Conservation (phyloP, 2,888 invertebrate genomes). For the Pandemis heparana region DNA sequence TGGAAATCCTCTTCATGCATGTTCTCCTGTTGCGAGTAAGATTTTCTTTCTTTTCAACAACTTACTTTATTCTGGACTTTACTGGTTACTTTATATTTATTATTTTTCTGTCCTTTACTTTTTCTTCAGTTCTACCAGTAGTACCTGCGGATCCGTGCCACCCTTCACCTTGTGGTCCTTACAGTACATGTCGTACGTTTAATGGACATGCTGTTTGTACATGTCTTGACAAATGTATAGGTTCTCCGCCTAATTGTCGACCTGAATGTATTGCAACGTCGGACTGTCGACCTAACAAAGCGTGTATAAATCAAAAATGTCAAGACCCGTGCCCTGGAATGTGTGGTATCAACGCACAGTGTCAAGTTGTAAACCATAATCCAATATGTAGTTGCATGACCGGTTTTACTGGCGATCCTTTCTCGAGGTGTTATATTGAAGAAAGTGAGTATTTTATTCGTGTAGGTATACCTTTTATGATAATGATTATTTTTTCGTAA, state of each 20-base stretch:
- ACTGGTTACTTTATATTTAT: conserved; percentile 56
- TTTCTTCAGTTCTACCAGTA: conserved; percentile 75
- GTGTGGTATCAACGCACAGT: conserved; percentile 91
- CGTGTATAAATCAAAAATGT: conserved; percentile 92
- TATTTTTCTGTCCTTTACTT: conserved; percentile 61
- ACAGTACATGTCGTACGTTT: conserved; percentile 90
- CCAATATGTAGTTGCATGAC: conserved; percentile 91
- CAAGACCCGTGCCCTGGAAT: conserved; percentile 91
- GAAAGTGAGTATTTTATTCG: conserved; percentile 84
- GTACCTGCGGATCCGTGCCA: conserved; percentile 88
- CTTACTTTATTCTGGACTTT: conserved; percentile 57
- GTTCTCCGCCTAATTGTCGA: conserved; percentile 91
- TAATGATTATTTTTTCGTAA: not conserved
- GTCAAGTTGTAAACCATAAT: conserved; percentile 92
- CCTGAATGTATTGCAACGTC: conserved; percentile 93
- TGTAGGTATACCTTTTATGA: not conserved
- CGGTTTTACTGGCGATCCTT: conserved; percentile 91
- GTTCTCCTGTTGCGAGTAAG: conserved; percentile 87
- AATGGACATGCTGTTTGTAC: conserved; percentile 92
- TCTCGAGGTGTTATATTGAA: conserved; percentile 88
- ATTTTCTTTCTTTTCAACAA: conserved; percentile 65
- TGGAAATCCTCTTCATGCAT: conserved; percentile 90
- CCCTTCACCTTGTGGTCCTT: conserved; percentile 92
- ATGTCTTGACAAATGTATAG: conserved; percentile 89
- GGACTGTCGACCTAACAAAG: conserved; percentile 90